Evolutionary conservation across 2,797 vertebrate genomes (phyloP).

Genomic region (Anguilla anguilla): DNA sequence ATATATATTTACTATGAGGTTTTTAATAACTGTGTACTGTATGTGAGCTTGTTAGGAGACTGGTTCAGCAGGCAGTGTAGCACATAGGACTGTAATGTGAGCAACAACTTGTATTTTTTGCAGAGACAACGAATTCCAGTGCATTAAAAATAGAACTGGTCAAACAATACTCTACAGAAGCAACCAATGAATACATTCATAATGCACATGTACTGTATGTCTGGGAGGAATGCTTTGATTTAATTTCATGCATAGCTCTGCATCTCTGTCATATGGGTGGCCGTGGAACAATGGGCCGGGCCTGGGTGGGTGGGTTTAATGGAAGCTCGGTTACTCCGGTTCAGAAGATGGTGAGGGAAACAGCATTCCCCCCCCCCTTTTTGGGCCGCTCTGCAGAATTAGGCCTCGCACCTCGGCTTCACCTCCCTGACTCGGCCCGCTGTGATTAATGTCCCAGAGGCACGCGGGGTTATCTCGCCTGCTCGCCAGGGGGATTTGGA

Average conservation of each 20-base stretch:
- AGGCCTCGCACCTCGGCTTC: neutral
- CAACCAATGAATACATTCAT: neutral
- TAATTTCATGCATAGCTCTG: neutral
- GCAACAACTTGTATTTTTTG: neutral
- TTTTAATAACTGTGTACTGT: too few species aligned
- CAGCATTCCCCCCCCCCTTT: too few species aligned
- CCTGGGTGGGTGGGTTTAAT: neutral
- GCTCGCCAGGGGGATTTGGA: neutral
- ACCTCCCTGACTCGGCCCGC: neutral
- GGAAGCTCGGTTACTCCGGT: neutral
- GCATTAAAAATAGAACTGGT: neutral
- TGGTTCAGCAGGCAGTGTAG: too few species aligned
- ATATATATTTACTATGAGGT: too few species aligned
- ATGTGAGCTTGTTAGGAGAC: too few species aligned
- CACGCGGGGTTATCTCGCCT: neutral
- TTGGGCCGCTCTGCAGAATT: neutral
- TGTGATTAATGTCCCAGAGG: neutral
- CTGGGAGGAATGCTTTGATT: neutral
- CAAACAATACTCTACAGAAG: neutral
- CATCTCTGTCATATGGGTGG: neutral
- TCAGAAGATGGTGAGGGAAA: neutral
- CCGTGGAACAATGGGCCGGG: neutral
- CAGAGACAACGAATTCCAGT: neutral
- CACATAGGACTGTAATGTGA: too few species aligned
- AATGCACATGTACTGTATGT: neutral